A percentile compares a stretch with the other conserved stretches of the same genome.
phyloP scores from a whole-genome alignment of 2,113 vertebrate species.

The Pangasianodon hypophthalmus region DNA sequence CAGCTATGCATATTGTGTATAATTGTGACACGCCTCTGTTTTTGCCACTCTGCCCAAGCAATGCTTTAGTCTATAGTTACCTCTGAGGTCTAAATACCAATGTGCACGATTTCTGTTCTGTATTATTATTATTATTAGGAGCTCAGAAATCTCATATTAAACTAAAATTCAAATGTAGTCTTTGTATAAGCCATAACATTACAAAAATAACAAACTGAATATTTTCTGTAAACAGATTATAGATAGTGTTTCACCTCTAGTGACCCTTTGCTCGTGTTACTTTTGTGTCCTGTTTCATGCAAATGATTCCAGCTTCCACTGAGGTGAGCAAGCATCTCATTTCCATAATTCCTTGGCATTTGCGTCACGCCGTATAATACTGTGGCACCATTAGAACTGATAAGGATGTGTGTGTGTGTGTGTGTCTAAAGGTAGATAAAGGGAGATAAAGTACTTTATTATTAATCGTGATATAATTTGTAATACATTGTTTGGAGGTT shows the following conservation, averaged over 20 bases:
- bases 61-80: not conserved
- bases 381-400: not conserved
- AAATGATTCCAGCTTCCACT: not conserved
- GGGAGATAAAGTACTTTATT: not conserved
- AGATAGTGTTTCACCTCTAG: not conserved
- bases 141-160: not conserved
- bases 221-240: not conserved
- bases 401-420: not conserved
- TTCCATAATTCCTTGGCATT: slow-evolving; percentile 16
- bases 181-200: not conserved
- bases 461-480: not conserved
- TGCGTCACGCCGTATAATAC: not conserved
- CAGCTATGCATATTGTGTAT: not conserved
- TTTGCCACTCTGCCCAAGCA: not conserved
- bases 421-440: not conserved
- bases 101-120: not conserved
- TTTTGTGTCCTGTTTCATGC: too few relatives aligned
- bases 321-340: not conserved
- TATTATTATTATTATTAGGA: not conserved
- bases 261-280: not conserved
- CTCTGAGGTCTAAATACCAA: not conserved
- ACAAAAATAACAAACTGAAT: not conserved
- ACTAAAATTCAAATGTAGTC: not conserved
- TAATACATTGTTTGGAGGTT: not conserved
- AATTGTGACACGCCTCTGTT: not conserved